Evolutionary conservation across 2,113 vertebrate genomes (phyloP).

Genomic region (Falcunculus frontatus): DNA sequence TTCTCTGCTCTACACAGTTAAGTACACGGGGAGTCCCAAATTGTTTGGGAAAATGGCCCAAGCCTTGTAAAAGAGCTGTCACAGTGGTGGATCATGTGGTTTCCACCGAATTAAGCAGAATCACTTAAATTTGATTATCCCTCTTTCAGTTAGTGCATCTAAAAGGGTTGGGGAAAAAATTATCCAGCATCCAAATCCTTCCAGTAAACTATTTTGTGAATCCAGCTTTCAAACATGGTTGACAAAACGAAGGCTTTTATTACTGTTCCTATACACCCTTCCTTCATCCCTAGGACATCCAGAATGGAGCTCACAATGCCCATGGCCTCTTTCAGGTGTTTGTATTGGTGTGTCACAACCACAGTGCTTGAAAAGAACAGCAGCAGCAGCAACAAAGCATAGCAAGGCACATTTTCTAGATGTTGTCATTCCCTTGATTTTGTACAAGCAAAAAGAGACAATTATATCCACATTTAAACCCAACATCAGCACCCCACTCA

Average conservation of each 20-base stretch:
- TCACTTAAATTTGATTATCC: slow-evolving; percentile 34
- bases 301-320: neutral
- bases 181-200: neutral
- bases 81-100: neutral
- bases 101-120: slow-evolving; percentile 45
- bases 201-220: neutral
- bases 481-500: neutral
- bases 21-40: neutral
- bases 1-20: neutral
- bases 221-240: neutral
- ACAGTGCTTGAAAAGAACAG: neutral
- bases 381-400: neutral
- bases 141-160: neutral
- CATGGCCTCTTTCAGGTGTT: neutral
- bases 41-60: slow-evolving; percentile 2
- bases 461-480: neutral
- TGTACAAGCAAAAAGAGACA: neutral
- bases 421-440: neutral
- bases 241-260: neutral
- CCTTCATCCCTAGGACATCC: neutral
- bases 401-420: neutral
- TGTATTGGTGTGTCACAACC: neutral
- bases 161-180: neutral
- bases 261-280: neutral
- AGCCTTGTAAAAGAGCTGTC: neutral